Evolutionary conservation across 2,797 vertebrate species (phyloP), one percentile per base, ranked within the genome.

Genomic region (Peromyscus eremicus): DNA sequence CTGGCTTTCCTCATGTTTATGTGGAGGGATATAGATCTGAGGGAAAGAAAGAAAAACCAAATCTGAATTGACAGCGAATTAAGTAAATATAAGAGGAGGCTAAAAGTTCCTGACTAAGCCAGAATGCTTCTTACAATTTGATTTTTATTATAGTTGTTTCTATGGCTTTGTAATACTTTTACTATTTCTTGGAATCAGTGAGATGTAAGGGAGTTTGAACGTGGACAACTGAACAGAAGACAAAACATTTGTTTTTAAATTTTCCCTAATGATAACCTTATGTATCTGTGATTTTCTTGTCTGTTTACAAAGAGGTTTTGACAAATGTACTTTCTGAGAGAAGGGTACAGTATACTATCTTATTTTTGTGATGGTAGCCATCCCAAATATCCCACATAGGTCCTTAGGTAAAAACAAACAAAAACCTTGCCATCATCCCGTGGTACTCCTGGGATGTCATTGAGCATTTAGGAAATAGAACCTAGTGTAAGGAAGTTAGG

Each of bases 101-200:
- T 37, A 57, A 91, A 96, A 94, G 4, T 92, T 23, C 73, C 6
- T 37, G 27, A 86, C 14, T 21, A 16, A 46, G 17, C 1, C 19
- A 92, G 66, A 86, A 75, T 12, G 21, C 0, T 0, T 9, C 4
- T 83, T 57, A 43, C 52, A 84, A 62, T 82, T 94, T 32, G 4
- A 12, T 40, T 96, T 96, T 60, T 37, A 21, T 76, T 92, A 87
- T 76, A 95, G 9, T 52, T 49, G 27, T 16, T 57, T 77, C 2
- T 40, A 21, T 23, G 60, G 2, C 4, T 84, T 75, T 29, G 40
- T 79, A 19, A 79, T 16, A 23, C 10, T 83, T 83, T 70, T 57
- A 7, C 17, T 87, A 37, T 81, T 17, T 55, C 32, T 89, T 70
- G 64, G n/a, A 8, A 71, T 8, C 9, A 29, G 32, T 77, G 43